Conservation (phyloP, 2,888 invertebrate species). For the Rotaria sp. region DNA sequence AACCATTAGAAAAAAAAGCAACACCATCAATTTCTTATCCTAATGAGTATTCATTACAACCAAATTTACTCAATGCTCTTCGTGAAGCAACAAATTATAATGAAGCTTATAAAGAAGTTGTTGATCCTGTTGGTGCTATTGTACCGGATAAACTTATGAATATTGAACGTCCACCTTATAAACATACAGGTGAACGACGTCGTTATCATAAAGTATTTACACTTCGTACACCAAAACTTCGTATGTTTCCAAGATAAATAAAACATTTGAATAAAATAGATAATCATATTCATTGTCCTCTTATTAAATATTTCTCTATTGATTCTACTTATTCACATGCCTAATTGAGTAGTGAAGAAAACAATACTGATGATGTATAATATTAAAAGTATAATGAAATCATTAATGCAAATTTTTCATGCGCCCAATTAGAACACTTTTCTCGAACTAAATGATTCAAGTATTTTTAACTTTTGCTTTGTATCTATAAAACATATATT, state of each 20-base stretch:
- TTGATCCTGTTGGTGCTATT: constrained; percentile 4
- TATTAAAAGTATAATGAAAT: too few relatives aligned
- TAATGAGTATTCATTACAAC: not conserved
- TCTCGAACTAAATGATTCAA: too few relatives aligned
- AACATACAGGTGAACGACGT: not conserved
- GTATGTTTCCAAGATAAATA: not conserved
- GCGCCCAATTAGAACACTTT: too few relatives aligned
- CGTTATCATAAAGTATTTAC: not conserved
- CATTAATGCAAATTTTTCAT: too few relatives aligned
- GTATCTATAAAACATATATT: too few relatives aligned
- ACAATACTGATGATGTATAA: too few relatives aligned
- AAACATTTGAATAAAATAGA: not conserved
- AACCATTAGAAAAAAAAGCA: not conserved
- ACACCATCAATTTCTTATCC: not conserved
- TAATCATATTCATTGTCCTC: not conserved
- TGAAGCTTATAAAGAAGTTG: constrained; percentile 15
- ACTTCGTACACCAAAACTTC: not conserved
- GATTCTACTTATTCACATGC: not conserved
- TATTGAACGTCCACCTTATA: not conserved
- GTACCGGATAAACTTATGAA: not conserved
- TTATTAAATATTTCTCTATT: not conserved
- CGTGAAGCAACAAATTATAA: not conserved
- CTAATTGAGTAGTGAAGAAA: too few relatives aligned
- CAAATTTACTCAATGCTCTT: constrained; percentile 16
- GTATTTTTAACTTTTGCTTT: too few relatives aligned